phyloP scores from a whole-genome alignment of 2,888 invertebrate species.

The Stenolophus ochropezus region DNA sequence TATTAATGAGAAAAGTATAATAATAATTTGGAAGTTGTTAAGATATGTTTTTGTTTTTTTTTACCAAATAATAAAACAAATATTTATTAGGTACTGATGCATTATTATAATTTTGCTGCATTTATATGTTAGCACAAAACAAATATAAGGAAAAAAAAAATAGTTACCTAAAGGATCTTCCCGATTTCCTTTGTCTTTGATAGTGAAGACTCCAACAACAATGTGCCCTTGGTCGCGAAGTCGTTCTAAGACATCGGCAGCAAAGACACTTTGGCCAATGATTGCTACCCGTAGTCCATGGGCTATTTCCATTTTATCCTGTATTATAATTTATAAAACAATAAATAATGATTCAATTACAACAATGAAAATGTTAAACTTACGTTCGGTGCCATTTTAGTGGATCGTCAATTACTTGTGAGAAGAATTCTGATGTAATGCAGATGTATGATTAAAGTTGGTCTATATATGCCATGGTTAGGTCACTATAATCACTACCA shows the following conservation, averaged over 20 bases:
- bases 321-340: neutral
- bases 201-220: constrained; percentile 96
- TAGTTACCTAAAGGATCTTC: constrained; percentile 93
- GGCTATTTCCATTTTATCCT: constrained; percentile 46
- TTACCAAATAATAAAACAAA: too few species aligned
- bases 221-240: constrained; percentile 86
- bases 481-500: constrained; percentile 43
- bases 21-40: too few species aligned
- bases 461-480: constrained; percentile 8
- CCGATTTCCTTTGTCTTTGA: constrained; percentile 90
- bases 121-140: too few species aligned
- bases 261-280: constrained; percentile 97
- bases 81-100: too few species aligned
- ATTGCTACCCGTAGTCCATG: constrained; percentile 85
- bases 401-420: neutral
- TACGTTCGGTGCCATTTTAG: constrained; percentile 52
- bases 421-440: neutral
- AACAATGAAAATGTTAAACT: too few species aligned
- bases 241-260: constrained; percentile 93
- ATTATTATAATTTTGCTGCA: too few species aligned
- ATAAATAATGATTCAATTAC: neutral
- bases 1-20: too few species aligned
- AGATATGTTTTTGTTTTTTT: too few species aligned
- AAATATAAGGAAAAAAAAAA: too few species aligned
- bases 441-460: neutral